Conservation (phyloP, 1,140 invertebrate species). For the roundworm (Caenorhabditis elegans) region WBcel235 BX284605.5:9589501-9590000, state of each 20-base stretch:
- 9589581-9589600: background rate
- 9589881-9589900: slow-evolving; percentile 52
- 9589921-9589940: slow-evolving; percentile 54
- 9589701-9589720: slow-evolving; percentile 61
- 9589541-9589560: background rate
- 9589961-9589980: slow-evolving; percentile 61
- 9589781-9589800: slow-evolving; percentile 62
- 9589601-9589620: too few relatives aligned
- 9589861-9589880: slow-evolving; percentile 61
- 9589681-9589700: too few relatives aligned
- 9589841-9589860: slow-evolving; percentile 61
- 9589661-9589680: too few relatives aligned
- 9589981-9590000: slow-evolving; percentile 66
- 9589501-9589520: slow-evolving; percentile 61
- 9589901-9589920: background rate
- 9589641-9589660: too few relatives aligned
- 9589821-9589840: slow-evolving; percentile 66
- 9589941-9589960: slow-evolving; percentile 64
- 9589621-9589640: too few relatives aligned
- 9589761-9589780: slow-evolving; percentile 66
- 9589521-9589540: slow-evolving; percentile 64
- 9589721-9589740: slow-evolving; percentile 64
- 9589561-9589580: background rate
- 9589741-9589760: slow-evolving; percentile 61
- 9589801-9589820: slow-evolving; percentile 57